These are phyloP conservation scores for Melipona bicolor DNA, from an alignment of 2,888 invertebrate species.

Conservation along the genomic window DNA sequence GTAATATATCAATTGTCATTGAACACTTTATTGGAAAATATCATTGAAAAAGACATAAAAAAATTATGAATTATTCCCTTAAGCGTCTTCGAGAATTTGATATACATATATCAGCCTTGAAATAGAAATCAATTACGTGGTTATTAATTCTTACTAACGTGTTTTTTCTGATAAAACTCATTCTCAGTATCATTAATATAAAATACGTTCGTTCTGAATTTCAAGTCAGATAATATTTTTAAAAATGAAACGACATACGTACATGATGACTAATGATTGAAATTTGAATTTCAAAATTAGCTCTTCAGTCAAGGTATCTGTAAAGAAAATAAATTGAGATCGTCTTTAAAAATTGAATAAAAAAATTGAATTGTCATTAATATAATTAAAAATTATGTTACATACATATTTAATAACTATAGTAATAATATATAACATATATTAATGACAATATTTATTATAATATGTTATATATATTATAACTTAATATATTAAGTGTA, in stretches of 20 bases:
- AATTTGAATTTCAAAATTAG: background rate
- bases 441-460: too few species aligned
- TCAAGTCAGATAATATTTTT: background rate
- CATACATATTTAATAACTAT: too few species aligned
- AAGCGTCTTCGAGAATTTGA: background rate
- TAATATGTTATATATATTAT: too few species aligned
- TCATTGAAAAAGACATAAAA: background rate
- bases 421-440: too few species aligned
- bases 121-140: background rate
- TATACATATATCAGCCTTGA: too few species aligned
- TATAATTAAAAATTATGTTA: too few species aligned
- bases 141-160: background rate
- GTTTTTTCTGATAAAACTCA: background rate
- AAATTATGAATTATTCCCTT: background rate
- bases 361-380: background rate
- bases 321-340: too few species aligned
- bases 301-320: too few species aligned
- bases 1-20: constrained; percentile 5
- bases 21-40: background rate
- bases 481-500: too few species aligned
- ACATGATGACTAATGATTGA: background rate
- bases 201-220: background rate
- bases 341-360: background rate
- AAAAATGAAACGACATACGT: background rate
- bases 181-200: background rate